Conservation (phyloP, 2,113 vertebrate species). For the Theristicus caerulescens region DNA sequence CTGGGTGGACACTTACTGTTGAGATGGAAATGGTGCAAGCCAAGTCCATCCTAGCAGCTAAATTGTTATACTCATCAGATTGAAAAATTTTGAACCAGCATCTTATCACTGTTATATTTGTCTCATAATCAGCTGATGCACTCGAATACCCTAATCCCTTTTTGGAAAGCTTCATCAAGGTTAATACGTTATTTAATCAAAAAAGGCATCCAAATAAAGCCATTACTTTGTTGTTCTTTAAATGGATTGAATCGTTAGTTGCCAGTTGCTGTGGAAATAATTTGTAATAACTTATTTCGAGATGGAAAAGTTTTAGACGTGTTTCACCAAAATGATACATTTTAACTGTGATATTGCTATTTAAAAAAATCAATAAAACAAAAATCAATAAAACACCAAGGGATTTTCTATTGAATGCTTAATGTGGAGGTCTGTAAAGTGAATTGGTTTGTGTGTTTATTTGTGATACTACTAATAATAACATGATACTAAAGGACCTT, state of each 20-base stretch:
- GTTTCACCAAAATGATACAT: conserved; percentile 41
- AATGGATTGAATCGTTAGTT: conserved; percentile 54
- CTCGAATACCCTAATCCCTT: conserved; percentile 32
- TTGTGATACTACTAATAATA: conserved; percentile 65
- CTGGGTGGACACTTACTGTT: neutral
- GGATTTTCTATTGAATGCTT: conserved; percentile 59
- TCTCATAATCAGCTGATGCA: conserved; percentile 47
- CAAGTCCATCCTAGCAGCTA: conserved; percentile 10
- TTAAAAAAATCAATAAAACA: conserved; percentile 61
- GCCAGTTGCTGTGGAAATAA: conserved; percentile 48
- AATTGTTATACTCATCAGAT: conserved; percentile 36
- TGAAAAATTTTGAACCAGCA: conserved; percentile 51
- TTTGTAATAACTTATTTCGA: conserved; percentile 13
- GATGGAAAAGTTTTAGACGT: conserved; percentile 44
- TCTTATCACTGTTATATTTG: conserved; percentile 45
- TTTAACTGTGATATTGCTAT: conserved; percentile 51
- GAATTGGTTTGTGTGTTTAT: conserved; percentile 67
- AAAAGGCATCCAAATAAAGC: conserved; percentile 60
- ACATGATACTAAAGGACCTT: conserved; percentile 47
- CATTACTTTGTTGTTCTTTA: conserved; percentile 58
- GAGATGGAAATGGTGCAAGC: conserved; percentile 15
- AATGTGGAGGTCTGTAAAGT: conserved; percentile 56
- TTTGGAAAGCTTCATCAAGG: conserved; percentile 64
- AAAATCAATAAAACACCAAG: conserved; percentile 55
- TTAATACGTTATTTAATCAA: conserved; percentile 65